Evolutionary conservation across 92 coral and sea anemone genomes (phyloP).

Genomic region (Palythoa grandis): DNA sequence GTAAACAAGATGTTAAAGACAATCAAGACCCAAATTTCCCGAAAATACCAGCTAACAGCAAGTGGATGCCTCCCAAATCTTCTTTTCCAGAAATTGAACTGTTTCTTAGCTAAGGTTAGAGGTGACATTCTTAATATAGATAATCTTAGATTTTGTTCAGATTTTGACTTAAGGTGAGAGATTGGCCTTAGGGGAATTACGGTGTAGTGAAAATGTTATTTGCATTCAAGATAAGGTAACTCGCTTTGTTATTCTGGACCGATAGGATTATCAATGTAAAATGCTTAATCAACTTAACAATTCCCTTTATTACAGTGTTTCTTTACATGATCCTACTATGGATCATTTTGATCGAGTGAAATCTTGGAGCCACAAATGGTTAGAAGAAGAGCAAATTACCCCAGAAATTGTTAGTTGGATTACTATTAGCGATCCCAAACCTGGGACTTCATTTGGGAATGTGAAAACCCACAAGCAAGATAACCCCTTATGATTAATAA

Average conservation of each 20-base stretch:
- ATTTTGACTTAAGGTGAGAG: conserved; percentile 40
- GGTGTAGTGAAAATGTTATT: conserved; percentile 24
- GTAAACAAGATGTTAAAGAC: background rate
- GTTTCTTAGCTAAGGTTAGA: conserved; percentile 43
- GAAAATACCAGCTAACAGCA: conserved; percentile 34
- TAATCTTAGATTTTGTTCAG: conserved; percentile 17
- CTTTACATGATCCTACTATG: background rate
- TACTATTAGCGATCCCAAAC: conserved; percentile 37
- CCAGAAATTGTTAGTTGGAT: conserved; percentile 46
- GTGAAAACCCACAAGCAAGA: conserved; percentile 8
- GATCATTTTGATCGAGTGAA: too few species aligned
- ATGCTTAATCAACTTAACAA: conserved; percentile 47
- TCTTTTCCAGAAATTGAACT: conserved; percentile 52
- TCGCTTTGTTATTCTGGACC: conserved; percentile 28
- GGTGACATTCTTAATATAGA: conserved; percentile 38
- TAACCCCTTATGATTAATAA: too few species aligned
- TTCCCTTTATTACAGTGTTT: too few species aligned
- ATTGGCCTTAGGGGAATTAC: conserved; percentile 35
- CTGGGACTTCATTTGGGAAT: conserved; percentile 57
- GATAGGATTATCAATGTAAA: conserved; percentile 23
- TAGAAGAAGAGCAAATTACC: conserved; percentile 39
- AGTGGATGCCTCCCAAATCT: conserved; percentile 55
- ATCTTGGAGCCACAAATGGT: conserved; percentile 52
- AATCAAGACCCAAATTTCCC: conserved; percentile 25
- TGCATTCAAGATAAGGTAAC: conserved; percentile 54